Base-by-base conservation (phyloP, 2,113 vertebrate genomes). In the Phalacrocorax brasilianus region DNA sequence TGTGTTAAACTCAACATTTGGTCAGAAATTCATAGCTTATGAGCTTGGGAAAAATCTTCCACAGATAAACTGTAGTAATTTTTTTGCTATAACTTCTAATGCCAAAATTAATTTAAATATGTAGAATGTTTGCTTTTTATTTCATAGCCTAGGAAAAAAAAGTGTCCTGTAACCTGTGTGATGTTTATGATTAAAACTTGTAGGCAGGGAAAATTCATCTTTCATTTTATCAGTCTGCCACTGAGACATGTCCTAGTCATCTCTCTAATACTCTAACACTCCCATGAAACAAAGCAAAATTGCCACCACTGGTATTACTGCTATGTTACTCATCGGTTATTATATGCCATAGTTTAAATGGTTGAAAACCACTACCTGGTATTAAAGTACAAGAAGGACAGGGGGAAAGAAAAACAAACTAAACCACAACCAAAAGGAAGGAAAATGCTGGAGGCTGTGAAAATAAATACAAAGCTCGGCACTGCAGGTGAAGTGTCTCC, bases 281-380 rank as follows among this genome's bases (percentile, higher is more conserved):
- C 93, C 97, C 92, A 89, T 65, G 68, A 85, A 98, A 98, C 97
- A 97, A 98, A 97, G 96, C 74, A 88, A 91, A 97, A 96, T 72
- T 96, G 97, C 98, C 98, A 97, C 97, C 76, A 74, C 10, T 52
- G 85, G 58, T 95, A 75, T 97, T 95, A 94, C 91, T 86, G 53
- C 83, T 62, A 5, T 73, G 88, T 98, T 97, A 98, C 97, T 98
- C 98, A 98, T 86, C 28, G 2, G 72, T 83, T 95, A 88, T 96
- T 94, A 77, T 73, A 79, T 24, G 52, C 79, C 71, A 19, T 83
- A 74, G 91, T 93, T 97, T 91, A 91, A 96, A 97, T 13, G 17
- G 88, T 68, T 96, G 88, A 76, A 96, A 98, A 97, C 96, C 97
- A 97, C 95, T 95, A 89, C 67, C 76, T 96, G 80, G 91, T 90